phyloP scores from a whole-genome alignment of 2,113 vertebrate genomes.

The Rostratula benghalensis region DNA sequence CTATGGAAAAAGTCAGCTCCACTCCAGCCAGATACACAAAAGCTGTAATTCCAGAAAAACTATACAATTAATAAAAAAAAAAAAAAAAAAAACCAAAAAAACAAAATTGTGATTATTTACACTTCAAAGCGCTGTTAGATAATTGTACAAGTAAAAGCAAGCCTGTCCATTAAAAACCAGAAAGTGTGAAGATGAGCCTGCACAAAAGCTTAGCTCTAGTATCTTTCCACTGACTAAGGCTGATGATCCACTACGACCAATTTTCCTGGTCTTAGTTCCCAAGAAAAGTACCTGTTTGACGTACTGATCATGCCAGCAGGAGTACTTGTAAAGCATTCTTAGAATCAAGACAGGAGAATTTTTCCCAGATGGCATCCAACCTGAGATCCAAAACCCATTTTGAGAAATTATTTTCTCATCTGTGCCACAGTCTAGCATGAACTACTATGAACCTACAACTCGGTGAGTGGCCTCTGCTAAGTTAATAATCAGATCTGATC shows the following conservation, averaged over 20 bases:
- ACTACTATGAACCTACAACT: neutral
- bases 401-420: neutral
- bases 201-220: neutral
- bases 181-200: neutral
- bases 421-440: neutral
- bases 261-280: neutral
- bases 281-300: neutral
- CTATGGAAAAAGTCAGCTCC: neutral
- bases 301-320: neutral
- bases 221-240: neutral
- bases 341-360: neutral
- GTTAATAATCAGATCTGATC: neutral
- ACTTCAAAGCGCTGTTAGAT: neutral
- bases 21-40: neutral
- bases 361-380: neutral
- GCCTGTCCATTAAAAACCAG: neutral
- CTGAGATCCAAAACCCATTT: neutral
- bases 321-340: neutral
- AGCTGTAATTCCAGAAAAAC: neutral
- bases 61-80: neutral
- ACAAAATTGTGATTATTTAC: neutral
- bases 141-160: neutral
- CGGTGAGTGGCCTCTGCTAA: neutral
- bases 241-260: neutral
- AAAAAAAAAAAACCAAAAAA: neutral